Evolutionary conservation across 2,797 vertebrate species (phyloP).

Genomic region (Selene dorsalis): DNA sequence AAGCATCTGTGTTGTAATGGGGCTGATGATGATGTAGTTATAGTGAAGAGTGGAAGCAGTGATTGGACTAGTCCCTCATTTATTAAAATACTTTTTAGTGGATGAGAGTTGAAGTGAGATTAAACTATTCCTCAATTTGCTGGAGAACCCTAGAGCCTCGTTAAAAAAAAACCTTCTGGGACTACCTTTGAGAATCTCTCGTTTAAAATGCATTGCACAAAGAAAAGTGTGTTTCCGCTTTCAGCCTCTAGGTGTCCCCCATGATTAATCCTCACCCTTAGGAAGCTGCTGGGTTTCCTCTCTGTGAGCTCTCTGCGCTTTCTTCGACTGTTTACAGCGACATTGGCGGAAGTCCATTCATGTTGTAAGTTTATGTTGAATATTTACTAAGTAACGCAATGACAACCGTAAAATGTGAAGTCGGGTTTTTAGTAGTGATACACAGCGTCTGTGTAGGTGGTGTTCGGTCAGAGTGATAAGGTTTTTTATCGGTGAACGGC

Average conservation of each 20-base stretch:
- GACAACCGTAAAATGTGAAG: background rate
- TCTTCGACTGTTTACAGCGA: constrained; percentile 57
- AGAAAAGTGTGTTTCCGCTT: background rate
- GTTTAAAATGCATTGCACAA: background rate
- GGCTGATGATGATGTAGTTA: background rate
- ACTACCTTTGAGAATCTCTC: background rate
- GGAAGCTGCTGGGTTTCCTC: rapidly evolving
- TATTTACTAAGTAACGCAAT: background rate
- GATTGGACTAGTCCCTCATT: constrained; percentile 4
- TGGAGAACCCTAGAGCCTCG: constrained; percentile 11
- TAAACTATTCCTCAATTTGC: constrained; percentile 22
- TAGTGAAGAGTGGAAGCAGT: constrained; percentile 5
- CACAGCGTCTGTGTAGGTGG: rapidly evolving
- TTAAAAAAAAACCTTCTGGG: background rate
- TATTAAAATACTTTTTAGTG: constrained; percentile 13
- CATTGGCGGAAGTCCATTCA: constrained; percentile 34
- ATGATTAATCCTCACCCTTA: background rate
- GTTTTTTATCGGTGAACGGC: background rate
- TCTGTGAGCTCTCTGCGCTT: background rate
- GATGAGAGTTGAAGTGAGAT: constrained; percentile 14
- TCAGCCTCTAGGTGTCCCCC: constrained; percentile 70
- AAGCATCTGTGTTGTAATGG: background rate
- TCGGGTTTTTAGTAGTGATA: background rate
- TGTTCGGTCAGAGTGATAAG: rapidly evolving
- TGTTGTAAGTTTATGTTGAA: constrained; percentile 55